Base-by-base conservation (phyloP, 1,140 invertebrate genomes). In the Proales similis region DNA sequence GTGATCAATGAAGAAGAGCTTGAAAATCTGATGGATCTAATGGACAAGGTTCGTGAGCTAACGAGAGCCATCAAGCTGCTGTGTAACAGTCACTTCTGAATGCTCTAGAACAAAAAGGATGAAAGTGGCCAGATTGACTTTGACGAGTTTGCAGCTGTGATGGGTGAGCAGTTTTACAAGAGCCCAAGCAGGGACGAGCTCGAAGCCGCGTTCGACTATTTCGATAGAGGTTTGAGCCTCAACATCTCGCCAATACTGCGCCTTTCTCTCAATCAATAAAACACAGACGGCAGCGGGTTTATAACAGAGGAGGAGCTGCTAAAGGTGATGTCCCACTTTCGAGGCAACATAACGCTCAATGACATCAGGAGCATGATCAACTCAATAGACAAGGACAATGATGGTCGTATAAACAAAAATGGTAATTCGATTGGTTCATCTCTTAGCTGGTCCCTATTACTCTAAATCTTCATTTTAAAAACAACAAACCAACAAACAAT, bases 171-270 rank as follows among this genome's bases (percentile, higher is more conserved):
- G n/a, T 61, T 61, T 45, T 61, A 27, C 36, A n/a, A 20, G n/a
- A 12, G n/a, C 9, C 24, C 24, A 17, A 45, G 27, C 0, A 7
- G 5, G 17, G 24, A 6, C 4, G 53, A 61, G 20, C 24, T 61
- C 2, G 39, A 61, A 32, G 39, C 39, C 12, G 53, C 53, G 12
- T 61, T 61, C 47, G 39, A 61, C 24, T 22, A 45, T 29, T 61
- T 61, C 47, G 53, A 61, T 20, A 12, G 30, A 38, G 48, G 30
- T 49, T 14, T 48, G n/a, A 9, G 3, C 17, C 17, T n/a, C n/a
- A n/a, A n/a, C n/a, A n/a, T n/a, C n/a, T n/a, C n/a, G n/a, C n/a
- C n/a, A n/a, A n/a, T n/a, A n/a, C n/a, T n/a, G n/a, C n/a, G n/a
- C n/a, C n/a, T n/a, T n/a, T n/a, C 17, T 12, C 5, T 5, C 5